A percentile compares a stretch with the other conserved stretches of the same genome.
phyloP scores from a whole-genome alignment of 2,888 invertebrate species.

The Drosophila cracens region DNA sequence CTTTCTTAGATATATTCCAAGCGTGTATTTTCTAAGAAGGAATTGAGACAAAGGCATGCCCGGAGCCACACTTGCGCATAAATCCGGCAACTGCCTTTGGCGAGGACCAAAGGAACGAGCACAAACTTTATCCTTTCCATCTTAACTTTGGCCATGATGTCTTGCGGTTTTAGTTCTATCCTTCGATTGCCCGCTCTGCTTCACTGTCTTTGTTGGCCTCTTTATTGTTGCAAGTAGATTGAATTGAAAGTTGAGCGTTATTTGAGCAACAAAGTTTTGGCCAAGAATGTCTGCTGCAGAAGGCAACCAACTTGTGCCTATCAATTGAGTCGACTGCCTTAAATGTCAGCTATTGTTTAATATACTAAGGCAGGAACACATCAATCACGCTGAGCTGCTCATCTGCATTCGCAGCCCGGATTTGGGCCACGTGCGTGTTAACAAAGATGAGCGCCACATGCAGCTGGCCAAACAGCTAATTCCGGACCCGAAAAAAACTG shows the following conservation, averaged over 20 bases:
- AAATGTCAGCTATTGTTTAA: constrained; percentile 10
- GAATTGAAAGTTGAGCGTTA: constrained; percentile 53
- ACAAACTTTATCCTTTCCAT: constrained; percentile 53
- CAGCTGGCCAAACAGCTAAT: constrained; percentile 68
- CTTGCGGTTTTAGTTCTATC: constrained; percentile 33
- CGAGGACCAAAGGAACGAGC: constrained; percentile 2
- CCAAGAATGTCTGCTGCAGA: constrained; percentile 17
- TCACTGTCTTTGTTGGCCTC: constrained; percentile 2
- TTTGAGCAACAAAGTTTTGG: constrained; percentile 43
- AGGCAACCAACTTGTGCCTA: constrained; percentile 20
- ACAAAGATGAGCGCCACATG: constrained; percentile 42
- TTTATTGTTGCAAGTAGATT: constrained; percentile 52
- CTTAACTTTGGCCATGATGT: constrained; percentile 56
- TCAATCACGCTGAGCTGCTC: constrained; percentile 1
- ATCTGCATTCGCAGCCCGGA: neutral
- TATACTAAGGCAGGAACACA: neutral
- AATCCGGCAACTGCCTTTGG: constrained; percentile 35
- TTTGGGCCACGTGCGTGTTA: neutral
- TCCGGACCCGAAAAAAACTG: constrained; percentile 45
- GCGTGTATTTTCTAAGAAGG: constrained; percentile 17
- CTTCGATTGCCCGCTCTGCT: neutral
- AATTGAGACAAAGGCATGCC: constrained; percentile 15
- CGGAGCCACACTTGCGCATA: constrained; percentile 37
- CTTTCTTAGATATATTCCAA: constrained; percentile 23
- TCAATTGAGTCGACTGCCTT: constrained; percentile 24